Base-by-base conservation (phyloP, 2,888 invertebrate genomes). In the Thereva unica region DNA sequence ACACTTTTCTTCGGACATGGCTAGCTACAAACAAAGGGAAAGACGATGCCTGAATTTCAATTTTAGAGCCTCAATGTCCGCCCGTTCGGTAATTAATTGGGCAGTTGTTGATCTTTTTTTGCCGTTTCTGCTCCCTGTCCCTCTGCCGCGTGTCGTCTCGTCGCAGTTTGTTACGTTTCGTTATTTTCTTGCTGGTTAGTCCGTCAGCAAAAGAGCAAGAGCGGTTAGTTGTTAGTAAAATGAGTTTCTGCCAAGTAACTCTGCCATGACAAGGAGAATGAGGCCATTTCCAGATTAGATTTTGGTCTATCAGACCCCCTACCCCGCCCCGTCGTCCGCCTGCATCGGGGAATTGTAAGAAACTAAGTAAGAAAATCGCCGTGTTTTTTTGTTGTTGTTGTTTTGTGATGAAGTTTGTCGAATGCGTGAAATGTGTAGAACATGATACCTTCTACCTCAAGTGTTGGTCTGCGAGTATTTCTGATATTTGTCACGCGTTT, bases 1-100 rank as follows among this genome's bases (percentile, higher is more conserved):
- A 49, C 23, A 50, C 45, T 37, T 61, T 40, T 49, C 61, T 50
- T 49, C n/a, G 40, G 61, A 49, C 61, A 45, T 64, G 34, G 53
- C 38, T 64, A 64, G 53, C 35, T 50, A 57, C 66, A 59, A 66
- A 59, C 44, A 42, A 66, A 44, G 59, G 23, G 34, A 34, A 35
- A 38, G 54, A 64, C 54, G 54, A 64, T 37, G 45, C 54, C 47
- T 64, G 64, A 64, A 64, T 64, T 55, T 64, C 64, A 64, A 64
- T 64, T 64, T 55, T 4, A 54, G 23, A 47, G 34, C 54, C n/a
- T 55, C 45, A 61, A 55, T 61, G 61, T 67, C 61, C 67, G 67
- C 67, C 67, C 53, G 55, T 67, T 63, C 44, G 38, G 54, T 67
- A 67, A 67, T 67, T 67, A 67, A 67, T 67, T 67, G 61, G 67